These are phyloP conservation scores for Chesias legatella DNA, from an alignment of 2,888 invertebrate genomes.

Conservation along the genomic window DNA sequence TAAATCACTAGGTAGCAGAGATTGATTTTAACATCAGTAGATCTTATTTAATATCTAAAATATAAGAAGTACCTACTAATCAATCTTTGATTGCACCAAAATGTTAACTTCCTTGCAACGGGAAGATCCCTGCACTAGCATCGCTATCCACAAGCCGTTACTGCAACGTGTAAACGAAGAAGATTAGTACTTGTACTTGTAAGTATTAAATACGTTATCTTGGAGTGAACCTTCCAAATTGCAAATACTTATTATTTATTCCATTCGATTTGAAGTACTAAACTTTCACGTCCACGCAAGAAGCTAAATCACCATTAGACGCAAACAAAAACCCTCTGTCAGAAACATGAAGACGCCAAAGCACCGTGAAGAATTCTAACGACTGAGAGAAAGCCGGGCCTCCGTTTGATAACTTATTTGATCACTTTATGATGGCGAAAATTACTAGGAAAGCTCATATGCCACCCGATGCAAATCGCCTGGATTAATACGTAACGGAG, in stretches of 20 bases:
- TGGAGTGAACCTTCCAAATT: background rate
- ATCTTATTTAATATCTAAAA: no score
- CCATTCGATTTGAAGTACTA: slow-evolving; percentile 5
- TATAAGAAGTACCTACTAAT: no score
- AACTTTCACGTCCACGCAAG: slow-evolving; percentile 24
- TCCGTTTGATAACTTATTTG: slow-evolving; percentile 72
- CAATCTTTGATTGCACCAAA: no score
- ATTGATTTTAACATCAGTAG: no score
- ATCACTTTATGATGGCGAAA: slow-evolving; percentile 78
- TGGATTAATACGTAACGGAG: slow-evolving; percentile 58
- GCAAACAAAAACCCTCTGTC: slow-evolving; percentile 62
- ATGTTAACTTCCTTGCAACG: no score
- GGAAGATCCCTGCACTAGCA: no score
- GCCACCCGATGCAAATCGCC: slow-evolving; percentile 65
- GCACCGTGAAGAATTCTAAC: slow-evolving; percentile 66
- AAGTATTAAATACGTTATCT: no score
- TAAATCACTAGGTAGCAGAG: no score
- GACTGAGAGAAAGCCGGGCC: slow-evolving; percentile 61
- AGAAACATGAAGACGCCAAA: slow-evolving; percentile 46
- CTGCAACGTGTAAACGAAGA: no score
- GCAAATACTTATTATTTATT: background rate
- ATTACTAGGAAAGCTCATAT: slow-evolving; percentile 69
- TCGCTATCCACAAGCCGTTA: no score
- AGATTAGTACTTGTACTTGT: no score
- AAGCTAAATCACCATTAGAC: slow-evolving; percentile 54